Evolutionary conservation across 2,113 vertebrate genomes (phyloP).

Genomic region (Acrocephalus arundinaceus): DNA sequence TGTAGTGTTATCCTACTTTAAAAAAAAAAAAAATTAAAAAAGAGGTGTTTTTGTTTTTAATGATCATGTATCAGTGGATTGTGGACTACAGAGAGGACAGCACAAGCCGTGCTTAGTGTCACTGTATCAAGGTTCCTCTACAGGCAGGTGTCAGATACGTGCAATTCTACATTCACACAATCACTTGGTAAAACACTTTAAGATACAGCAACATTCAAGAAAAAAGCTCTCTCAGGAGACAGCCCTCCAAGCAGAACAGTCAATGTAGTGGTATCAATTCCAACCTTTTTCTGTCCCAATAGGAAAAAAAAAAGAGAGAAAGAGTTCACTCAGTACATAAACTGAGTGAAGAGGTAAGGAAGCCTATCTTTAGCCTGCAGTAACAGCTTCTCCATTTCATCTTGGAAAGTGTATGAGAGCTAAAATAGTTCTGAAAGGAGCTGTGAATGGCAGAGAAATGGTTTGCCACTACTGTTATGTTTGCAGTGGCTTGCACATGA

Average conservation of each 20-base stretch:
- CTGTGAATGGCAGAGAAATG: not conserved
- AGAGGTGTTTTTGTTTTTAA: not conserved
- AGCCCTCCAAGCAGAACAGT: not conserved
- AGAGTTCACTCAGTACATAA: not conserved
- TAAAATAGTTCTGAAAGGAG: constrained; percentile 24
- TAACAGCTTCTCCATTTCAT: not conserved
- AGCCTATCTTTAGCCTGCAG: not conserved
- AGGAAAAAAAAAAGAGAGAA: not conserved
- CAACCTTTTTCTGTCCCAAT: not conserved
- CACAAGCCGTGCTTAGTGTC: not conserved
- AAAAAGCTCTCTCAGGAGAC: not conserved
- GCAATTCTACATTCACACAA: not conserved
- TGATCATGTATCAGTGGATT: not conserved
- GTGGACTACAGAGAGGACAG: not conserved
- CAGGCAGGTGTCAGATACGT: not conserved
- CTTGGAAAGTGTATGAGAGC: not conserved
- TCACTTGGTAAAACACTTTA: not conserved
- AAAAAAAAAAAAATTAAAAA: no score
- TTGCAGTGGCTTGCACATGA: constrained; percentile 17
- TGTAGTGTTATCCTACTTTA: not conserved
- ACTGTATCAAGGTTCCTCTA: not conserved
- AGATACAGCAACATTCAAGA: not conserved
- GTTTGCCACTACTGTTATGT: not conserved
- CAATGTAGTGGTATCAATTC: not conserved
- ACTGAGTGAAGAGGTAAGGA: not conserved